phyloP scores from a whole-genome alignment of 2,113 vertebrate genomes.

The Dicerorhinus sumatrensis region DNA sequence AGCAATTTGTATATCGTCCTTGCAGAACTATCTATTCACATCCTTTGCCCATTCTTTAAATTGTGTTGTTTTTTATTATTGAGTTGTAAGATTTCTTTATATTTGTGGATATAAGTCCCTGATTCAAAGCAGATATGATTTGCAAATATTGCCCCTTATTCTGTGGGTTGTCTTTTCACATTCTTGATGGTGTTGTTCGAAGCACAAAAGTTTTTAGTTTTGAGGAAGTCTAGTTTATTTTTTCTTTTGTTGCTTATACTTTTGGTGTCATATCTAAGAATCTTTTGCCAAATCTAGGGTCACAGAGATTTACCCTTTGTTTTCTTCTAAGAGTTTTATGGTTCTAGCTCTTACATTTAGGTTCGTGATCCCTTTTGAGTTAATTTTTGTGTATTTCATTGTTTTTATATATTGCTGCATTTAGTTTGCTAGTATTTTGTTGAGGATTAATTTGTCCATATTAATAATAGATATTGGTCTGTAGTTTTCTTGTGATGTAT shows the following conservation, averaged over 20 bases:
- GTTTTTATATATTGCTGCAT: background rate
- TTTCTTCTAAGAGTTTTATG: background rate
- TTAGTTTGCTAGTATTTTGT: constrained; percentile 23
- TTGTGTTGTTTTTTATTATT: background rate
- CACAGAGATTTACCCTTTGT: background rate
- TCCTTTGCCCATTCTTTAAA: background rate
- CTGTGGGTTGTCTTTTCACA: background rate
- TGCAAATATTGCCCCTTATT: background rate
- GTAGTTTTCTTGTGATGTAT: background rate
- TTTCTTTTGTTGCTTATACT: background rate
- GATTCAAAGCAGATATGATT: background rate
- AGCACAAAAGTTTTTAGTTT: background rate
- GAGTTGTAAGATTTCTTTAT: background rate
- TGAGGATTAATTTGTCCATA: background rate
- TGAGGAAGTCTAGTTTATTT: background rate
- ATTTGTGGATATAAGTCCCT: background rate
- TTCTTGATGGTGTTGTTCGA: background rate
- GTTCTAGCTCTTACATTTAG: background rate
- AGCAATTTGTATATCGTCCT: background rate
- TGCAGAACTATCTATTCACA: background rate
- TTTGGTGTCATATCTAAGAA: constrained; percentile 6
- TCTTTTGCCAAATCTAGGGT: background rate
- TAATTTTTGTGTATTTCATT: background rate
- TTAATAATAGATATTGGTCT: background rate
- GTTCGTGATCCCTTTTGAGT: background rate